Evolutionary conservation across 2,113 vertebrate species (phyloP).

Genomic region (Eleginops maclovinus): DNA sequence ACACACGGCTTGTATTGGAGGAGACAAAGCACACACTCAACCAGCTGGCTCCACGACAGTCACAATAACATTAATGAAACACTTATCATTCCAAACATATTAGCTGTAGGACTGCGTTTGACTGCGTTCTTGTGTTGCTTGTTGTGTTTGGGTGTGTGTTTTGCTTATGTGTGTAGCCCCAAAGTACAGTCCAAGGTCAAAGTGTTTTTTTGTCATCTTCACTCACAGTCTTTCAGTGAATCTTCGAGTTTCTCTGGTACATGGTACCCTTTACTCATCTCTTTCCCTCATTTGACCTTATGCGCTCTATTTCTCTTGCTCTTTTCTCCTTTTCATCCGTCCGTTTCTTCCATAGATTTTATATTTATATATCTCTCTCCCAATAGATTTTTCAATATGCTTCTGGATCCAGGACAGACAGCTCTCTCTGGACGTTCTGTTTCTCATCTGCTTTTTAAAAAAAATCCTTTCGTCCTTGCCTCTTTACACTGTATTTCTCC

Average conservation of each 20-base stretch:
- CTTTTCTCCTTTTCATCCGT: neutral
- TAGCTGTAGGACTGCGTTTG: slow-evolving; percentile 40
- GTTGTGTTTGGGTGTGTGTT: slow-evolving; percentile 4
- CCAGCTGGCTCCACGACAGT: slow-evolving; percentile 55
- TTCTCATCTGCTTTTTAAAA: neutral
- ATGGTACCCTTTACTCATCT: slow-evolving; percentile 15
- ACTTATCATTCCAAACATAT: slow-evolving; percentile 65
- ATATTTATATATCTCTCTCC: too few species aligned
- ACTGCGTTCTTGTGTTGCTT: slow-evolving; percentile 16
- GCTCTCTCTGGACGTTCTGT: neutral
- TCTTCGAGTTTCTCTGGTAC: slow-evolving; percentile 39
- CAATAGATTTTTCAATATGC: neutral
- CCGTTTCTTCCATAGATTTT: slow-evolving; percentile 9
- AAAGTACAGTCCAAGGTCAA: slow-evolving; percentile 58
- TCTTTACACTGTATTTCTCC: neutral
- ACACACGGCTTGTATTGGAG: slow-evolving; percentile 59
- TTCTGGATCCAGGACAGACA: neutral
- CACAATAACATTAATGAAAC: slow-evolving; percentile 69
- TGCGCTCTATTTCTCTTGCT: slow-evolving; percentile 10
- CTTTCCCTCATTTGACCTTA: slow-evolving; percentile 24
- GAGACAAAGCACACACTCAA: slow-evolving; percentile 62
- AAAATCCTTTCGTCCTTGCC: neutral
- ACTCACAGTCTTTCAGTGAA: slow-evolving; percentile 27
- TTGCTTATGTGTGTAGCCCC: neutral
- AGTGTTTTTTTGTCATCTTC: slow-evolving; percentile 31